Base-by-base conservation (phyloP, 2,888 invertebrate genomes). In the Callyntrura guangdongensis region DNA sequence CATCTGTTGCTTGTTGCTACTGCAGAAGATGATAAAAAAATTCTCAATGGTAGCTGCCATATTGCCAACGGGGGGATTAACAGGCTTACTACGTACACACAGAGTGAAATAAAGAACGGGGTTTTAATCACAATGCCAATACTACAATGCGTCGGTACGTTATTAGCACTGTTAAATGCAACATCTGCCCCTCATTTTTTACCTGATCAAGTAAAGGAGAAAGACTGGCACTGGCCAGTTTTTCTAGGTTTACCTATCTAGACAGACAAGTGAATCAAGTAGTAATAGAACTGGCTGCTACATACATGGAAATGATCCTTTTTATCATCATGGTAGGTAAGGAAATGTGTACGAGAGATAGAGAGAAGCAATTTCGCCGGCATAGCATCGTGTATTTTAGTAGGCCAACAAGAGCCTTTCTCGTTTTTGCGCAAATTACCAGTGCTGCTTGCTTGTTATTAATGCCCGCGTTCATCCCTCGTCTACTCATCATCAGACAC, bases 161-260 rank as follows among this genome's bases (percentile, higher is more conserved):
- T 84, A 69, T 84, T 69, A 25, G 67, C 36, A 47, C 69, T 69
- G 69, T 49, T 69, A 61, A 20, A 49, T 20, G n/a, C 14, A 84
- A 84, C 84, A 84, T 84, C 84, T 84, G 84, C 53, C 64, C 56
- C 56, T 56, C 61, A 61, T 45, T n/a, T 59, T 45, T 22, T 49
- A 49, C 53, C 53, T 77, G 45, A 12, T 20, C 20, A 20, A 64
- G 17, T 5, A n/a, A 9, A 11, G 9, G 11, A 6, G 27, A 9
- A 11, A 25, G 17, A 22, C 27, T n/a, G 14, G 61, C 61, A 36
- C 77, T 49, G 77, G 53, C 77, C 77, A 77, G 77, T 77, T 77
- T 49, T 77, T 20, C 61, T 4, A 61, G 61, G 17, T 61, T 8
- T 61, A 61, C 53, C 53, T n/a, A n/a, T 53, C 5, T 14, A 53